Percentiles rank a stretch among this genome's conserved stretches.
These are phyloP conservation scores for Ochropleura leucogaster DNA, from an alignment of 2,888 invertebrate species.

Conservation along the genomic window DNA sequence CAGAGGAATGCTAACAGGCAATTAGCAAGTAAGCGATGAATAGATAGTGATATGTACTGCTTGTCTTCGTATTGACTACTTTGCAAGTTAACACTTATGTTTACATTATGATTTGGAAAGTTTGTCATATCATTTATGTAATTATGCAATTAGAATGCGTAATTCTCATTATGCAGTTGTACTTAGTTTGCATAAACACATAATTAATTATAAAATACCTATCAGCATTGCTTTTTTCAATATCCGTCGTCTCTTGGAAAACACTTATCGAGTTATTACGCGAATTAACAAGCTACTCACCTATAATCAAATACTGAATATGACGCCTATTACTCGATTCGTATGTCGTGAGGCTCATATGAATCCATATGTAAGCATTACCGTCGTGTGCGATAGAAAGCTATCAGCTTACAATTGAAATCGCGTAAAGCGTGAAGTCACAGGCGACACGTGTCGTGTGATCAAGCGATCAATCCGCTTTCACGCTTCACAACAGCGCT, in stretches of 20 bases:
- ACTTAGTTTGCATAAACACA: constrained; percentile 3
- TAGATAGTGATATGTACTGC: constrained; percentile 56
- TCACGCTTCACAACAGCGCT: constrained; percentile 73
- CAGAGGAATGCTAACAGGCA: constrained; percentile 65
- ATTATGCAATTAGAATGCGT: constrained; percentile 18
- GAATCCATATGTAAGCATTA: constrained; percentile 49
- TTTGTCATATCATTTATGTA: constrained; percentile 25
- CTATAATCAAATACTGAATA: constrained; percentile 29
- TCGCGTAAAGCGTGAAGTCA: constrained; percentile 72
- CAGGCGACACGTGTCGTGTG: constrained; percentile 73
- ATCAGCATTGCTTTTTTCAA: neutral
- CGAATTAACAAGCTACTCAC: constrained; percentile 12
- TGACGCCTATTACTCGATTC: constrained; percentile 32
- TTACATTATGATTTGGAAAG: constrained; percentile 42
- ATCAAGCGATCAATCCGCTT: constrained; percentile 81
- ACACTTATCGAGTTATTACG: constrained; percentile 21
- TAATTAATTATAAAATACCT: neutral
- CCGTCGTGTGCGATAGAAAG: constrained; percentile 71
- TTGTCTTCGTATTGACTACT: constrained; percentile 53
- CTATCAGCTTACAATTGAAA: constrained; percentile 82
- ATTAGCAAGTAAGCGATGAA: constrained; percentile 68
- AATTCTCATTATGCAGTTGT: neutral
- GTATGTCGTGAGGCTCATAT: constrained; percentile 40
- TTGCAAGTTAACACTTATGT: constrained; percentile 56
- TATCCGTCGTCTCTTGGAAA: constrained; percentile 6